These are phyloP conservation scores for Tyto alba DNA, from an alignment of 2,113 vertebrate genomes.

Conservation along the genomic window DNA sequence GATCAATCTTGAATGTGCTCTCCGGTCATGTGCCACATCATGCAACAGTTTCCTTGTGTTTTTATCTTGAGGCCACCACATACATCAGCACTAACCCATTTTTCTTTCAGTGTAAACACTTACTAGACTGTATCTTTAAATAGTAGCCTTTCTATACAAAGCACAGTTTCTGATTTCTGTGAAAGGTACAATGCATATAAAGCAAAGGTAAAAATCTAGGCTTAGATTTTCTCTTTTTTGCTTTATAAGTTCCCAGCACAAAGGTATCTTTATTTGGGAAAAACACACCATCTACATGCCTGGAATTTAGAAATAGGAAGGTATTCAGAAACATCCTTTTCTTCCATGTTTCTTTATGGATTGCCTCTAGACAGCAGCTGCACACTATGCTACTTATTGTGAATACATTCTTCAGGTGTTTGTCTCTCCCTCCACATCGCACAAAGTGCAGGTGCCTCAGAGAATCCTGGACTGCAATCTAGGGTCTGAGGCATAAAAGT, in stretches of 20 bases:
- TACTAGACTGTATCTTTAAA: neutral
- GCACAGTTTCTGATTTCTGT: neutral
- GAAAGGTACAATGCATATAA: neutral
- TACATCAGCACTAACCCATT: neutral
- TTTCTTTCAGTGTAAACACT: neutral
- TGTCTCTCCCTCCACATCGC: neutral
- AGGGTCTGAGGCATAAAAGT: neutral
- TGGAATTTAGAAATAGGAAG: neutral
- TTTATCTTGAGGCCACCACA: neutral
- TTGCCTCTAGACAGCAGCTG: neutral
- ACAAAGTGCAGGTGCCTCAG: neutral
- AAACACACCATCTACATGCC: neutral
- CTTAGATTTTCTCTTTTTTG: neutral
- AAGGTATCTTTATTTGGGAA: neutral
- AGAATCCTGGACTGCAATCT: neutral
- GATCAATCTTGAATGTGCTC: neutral
- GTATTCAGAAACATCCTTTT: neutral
- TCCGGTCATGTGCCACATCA: rapidly evolving
- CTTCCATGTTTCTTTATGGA: neutral
- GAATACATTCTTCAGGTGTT: neutral
- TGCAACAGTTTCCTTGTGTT: neutral
- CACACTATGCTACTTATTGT: neutral
- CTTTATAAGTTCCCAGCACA: neutral
- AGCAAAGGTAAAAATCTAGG: neutral
- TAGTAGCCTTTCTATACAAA: neutral